These are phyloP conservation scores for Herpetotheres cachinnans DNA, from an alignment of 2,113 vertebrate genomes.

Conservation along the genomic window DNA sequence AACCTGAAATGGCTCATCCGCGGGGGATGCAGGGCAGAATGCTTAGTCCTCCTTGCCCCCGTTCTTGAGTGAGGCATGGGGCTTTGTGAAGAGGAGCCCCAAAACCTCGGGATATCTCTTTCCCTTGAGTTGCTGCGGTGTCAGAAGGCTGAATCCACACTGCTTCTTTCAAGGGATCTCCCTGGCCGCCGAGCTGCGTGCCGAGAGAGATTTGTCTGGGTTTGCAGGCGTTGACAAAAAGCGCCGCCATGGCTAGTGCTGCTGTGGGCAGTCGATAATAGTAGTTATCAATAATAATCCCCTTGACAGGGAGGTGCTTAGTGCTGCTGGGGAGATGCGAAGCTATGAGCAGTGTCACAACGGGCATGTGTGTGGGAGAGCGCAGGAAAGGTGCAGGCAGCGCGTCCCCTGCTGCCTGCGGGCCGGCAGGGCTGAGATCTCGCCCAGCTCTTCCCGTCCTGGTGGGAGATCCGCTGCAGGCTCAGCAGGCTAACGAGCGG, in stretches of 20 bases:
- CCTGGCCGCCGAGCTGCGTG: too few relatives aligned
- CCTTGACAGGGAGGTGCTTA: background rate
- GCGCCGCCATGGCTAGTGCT: background rate
- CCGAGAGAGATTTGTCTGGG: background rate
- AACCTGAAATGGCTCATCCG: rapidly evolving
- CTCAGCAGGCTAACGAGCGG: background rate
- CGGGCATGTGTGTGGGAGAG: rapidly evolving
- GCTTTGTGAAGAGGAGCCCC: background rate
- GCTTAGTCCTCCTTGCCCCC: rapidly evolving
- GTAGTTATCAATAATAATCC: too few relatives aligned
- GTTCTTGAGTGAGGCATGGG: rapidly evolving
- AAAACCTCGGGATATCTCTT: too few relatives aligned
- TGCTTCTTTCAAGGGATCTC: background rate
- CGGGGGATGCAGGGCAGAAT: rapidly evolving
- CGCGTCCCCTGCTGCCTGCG: background rate
- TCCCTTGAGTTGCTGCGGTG: rapidly evolving
- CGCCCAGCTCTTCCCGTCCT: background rate
- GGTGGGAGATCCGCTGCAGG: background rate
- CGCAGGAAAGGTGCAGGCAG: background rate
- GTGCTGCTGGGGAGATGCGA: background rate
- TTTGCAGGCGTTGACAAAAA: background rate
- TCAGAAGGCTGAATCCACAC: background rate
- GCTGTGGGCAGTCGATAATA: rapidly evolving
- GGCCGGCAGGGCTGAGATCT: background rate
- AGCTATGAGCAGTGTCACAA: rapidly evolving